A percentile compares a stretch with the other conserved stretches of the same genome.
These are phyloP conservation scores for Sycophila texana DNA, from an alignment of 2,888 invertebrate genomes.

Conservation along the genomic window DNA sequence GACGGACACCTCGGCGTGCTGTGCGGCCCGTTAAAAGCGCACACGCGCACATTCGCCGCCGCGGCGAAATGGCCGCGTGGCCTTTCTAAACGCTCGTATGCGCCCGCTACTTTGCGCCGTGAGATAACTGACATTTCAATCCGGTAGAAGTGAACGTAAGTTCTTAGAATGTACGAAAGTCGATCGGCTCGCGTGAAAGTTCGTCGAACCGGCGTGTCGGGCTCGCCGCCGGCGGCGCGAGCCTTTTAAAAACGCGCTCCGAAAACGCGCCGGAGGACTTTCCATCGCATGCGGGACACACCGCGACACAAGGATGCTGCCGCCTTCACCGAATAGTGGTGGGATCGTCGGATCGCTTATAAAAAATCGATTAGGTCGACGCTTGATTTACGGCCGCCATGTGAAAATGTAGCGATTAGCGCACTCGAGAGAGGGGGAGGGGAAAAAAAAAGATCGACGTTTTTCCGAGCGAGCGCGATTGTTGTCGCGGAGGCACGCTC, in stretches of 20 bases:
- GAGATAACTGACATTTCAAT: slow-evolving; percentile 58
- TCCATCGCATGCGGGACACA: not conserved
- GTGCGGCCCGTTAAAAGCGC: no score
- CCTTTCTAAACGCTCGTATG: slow-evolving; percentile 54
- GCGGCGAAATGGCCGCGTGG: slow-evolving; percentile 45
- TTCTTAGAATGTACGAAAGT: slow-evolving; percentile 57
- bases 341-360: slow-evolving; percentile 25
- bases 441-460: not conserved
- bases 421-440: not conserved
- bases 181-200: slow-evolving; percentile 56
- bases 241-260: slow-evolving; percentile 10
- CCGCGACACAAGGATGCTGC: not conserved
- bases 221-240: not conserved
- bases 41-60: slow-evolving; percentile 22
- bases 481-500: slow-evolving; percentile 43
- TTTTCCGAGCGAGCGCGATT: slow-evolving; percentile 36
- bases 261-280: slow-evolving; percentile 33
- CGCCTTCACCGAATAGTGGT: not conserved
- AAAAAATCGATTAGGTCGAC: slow-evolving; percentile 44
- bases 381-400: slow-evolving; percentile 45
- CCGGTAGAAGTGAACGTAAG: slow-evolving; percentile 57
- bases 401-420: slow-evolving; percentile 52
- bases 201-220: slow-evolving; percentile 46
- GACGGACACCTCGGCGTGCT: no score
- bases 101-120: slow-evolving; percentile 47